Evolutionary conservation across 2,888 invertebrate genomes (phyloP).

Genomic region (Mongoloraphidia duomilia): DNA sequence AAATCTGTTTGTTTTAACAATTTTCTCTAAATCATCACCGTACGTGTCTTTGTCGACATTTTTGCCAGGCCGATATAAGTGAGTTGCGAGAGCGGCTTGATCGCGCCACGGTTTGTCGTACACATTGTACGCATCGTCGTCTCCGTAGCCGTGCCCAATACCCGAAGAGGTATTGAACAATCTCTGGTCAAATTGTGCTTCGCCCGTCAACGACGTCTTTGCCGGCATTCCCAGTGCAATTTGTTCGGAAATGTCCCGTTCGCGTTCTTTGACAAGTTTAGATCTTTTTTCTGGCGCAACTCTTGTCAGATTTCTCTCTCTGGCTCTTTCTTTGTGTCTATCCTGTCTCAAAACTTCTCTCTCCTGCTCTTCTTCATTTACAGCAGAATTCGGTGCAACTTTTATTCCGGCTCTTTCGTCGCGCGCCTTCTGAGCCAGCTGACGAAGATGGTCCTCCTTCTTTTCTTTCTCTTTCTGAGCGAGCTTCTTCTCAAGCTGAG

Average conservation of each 20-base stretch:
- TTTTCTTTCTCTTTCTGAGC: conserved; percentile 98
- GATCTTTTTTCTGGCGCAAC: conserved; percentile 89
- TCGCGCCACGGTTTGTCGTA: conserved; percentile 98
- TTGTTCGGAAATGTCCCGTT: conserved; percentile 96
- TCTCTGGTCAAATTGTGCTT: conserved; percentile 86
- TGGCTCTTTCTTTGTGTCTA: conserved; percentile 76
- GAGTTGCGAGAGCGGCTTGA: conserved; percentile 67
- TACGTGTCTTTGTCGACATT: conserved; percentile 84
- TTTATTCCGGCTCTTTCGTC: conserved; percentile 84
- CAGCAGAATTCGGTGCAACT: conserved; percentile 30
- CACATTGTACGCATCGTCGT: conserved; percentile 94
- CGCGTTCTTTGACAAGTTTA: conserved; percentile 76
- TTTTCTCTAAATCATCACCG: conserved; percentile 76
- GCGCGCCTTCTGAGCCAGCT: conserved; percentile 87
- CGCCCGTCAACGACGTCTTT: conserved; percentile 52
- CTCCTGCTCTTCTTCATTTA: conserved; percentile 62
- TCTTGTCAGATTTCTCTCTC: conserved; percentile 84
- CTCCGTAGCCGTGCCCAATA: conserved; percentile 80
- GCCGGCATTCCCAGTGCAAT: conserved; percentile 94
- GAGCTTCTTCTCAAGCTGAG: conserved; percentile 87
- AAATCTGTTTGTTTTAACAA: conserved; percentile 83
- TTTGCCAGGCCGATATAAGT: conserved; percentile 79
- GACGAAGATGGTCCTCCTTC: conserved; percentile 86
- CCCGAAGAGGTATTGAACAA: conserved; percentile 88
- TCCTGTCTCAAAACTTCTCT: conserved; percentile 79